Base-by-base conservation (phyloP, 1,140 invertebrate genomes). In the Marisa cornuarietis region DNA sequence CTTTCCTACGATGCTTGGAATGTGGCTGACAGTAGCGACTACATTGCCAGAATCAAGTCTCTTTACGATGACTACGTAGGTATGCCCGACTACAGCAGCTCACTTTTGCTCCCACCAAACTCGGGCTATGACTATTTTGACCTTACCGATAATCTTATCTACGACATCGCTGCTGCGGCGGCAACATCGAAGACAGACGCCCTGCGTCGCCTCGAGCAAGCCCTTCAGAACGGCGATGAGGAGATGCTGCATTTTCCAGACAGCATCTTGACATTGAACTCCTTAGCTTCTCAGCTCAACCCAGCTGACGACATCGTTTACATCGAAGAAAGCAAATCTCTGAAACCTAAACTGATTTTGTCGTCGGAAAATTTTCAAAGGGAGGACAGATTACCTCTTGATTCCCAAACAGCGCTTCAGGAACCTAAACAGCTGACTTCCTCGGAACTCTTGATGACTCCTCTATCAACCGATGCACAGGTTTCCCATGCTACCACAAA, bases 241-340 rank as follows among this genome's bases (percentile, higher is more conserved):
- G 42, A 49, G 14, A 52, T 52, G 18, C 49, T 73, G 16, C 54
- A 52, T 52, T 73, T 73, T 14, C 71, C 71, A 16, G 71, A 73
- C 20, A 52, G 71, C 54, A n/a, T 73, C 9, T n/a, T 73, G 51
- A n/a, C 71, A 0, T 54, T 73, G 18, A 49, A 22, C 20, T 24
- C 71, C 51, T n/a, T 73, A 18, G 71, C 71, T 51, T 49, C 31
- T 54, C 22, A 73, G 11, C 9, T 42, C 24, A 51, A 51, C 9
- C n/a, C 13, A 22, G 24, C 6, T 1, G 26, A 49, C 14, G 71
- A 73, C 7, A 49, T n/a, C 13, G 71, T 73, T 10, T 49, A 52
- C 51, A 73, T 73, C n/a, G n/a, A 54, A 54, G 71, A 52, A n/a
- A 73, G 71, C 71, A 22, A 73, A 52, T 73, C 71, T 18, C 18